Conservation (phyloP, 2,888 invertebrate genomes). For the Chesias legatella region DNA sequence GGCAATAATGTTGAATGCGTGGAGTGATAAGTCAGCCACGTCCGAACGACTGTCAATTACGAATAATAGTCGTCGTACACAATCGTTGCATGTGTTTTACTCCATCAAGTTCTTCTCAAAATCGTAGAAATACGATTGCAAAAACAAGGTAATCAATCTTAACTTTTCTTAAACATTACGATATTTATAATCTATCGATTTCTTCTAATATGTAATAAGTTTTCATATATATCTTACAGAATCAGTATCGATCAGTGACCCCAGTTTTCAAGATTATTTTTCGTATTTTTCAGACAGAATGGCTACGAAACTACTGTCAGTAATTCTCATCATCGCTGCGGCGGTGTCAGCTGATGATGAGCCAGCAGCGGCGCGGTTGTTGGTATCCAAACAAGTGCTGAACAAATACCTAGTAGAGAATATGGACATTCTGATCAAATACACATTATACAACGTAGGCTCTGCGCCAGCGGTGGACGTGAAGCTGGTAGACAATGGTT, state of each 20-base stretch:
- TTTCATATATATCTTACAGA: constrained; percentile 14
- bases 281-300: constrained; percentile 59
- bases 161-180: constrained; percentile 3
- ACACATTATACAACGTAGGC: constrained; percentile 96
- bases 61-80: background rate
- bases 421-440: constrained; percentile 97
- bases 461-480: constrained; percentile 94
- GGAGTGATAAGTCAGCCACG: constrained; percentile 80
- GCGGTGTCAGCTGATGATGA: constrained; percentile 82
- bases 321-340: constrained; percentile 67
- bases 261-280: constrained; percentile 11
- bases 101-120: constrained; percentile 27
- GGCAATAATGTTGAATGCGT: constrained; percentile 67
- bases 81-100: constrained; percentile 30
- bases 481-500: constrained; percentile 92
- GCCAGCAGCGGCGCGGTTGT: constrained; percentile 88
- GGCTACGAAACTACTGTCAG: constrained; percentile 65
- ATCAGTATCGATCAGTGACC: constrained; percentile 8
- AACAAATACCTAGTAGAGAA: constrained; percentile 98
- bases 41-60: constrained; percentile 56
- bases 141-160: constrained; percentile 36
- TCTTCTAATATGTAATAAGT: background rate
- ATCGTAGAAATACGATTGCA: constrained; percentile 32
- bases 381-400: constrained; percentile 95
- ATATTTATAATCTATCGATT: background rate